These are phyloP conservation scores for Megaptera novaeangliae DNA, from an alignment of 2,113 vertebrate genomes.

Conservation along the genomic window DNA sequence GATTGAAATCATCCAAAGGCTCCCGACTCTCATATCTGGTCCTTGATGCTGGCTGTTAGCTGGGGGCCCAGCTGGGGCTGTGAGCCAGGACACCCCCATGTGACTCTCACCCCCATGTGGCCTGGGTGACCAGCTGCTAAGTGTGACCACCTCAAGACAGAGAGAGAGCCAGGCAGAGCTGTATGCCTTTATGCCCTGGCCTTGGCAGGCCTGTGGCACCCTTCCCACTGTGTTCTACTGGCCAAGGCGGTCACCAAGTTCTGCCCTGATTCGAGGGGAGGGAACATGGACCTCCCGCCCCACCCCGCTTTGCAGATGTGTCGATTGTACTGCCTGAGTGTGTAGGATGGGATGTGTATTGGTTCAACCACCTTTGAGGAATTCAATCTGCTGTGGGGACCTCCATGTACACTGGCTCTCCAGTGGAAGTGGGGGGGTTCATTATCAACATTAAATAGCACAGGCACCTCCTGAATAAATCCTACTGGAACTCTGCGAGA, in stretches of 20 bases:
- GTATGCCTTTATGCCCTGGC: not conserved
- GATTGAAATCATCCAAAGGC: too few species aligned
- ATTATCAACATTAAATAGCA: not conserved
- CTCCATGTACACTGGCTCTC: not conserved
- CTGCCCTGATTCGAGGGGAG: not conserved
- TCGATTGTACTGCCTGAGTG: not conserved
- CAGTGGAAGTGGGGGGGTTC: fast-evolving
- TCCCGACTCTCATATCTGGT: not conserved
- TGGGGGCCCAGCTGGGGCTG: not conserved
- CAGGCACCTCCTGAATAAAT: not conserved
- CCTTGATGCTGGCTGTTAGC: not conserved
- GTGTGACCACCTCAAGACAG: not conserved
- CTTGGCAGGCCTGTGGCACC: not conserved
- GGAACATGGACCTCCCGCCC: not conserved
- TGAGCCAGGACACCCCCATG: not conserved
- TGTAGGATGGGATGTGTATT: fast-evolving
- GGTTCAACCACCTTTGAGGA: not conserved
- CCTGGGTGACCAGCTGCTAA: not conserved
- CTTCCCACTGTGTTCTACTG: not conserved
- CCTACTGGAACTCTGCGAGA: not conserved
- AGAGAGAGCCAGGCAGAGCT: not conserved
- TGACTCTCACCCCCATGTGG: not conserved
- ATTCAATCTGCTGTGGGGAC: not conserved
- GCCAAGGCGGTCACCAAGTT: too few species aligned
- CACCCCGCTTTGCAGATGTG: not conserved